A percentile compares a stretch with the other conserved stretches of the same genome.
Evolutionary conservation across 1,140 invertebrate genomes (phyloP).

Genomic region (Philotrypesis tridentata): DNA sequence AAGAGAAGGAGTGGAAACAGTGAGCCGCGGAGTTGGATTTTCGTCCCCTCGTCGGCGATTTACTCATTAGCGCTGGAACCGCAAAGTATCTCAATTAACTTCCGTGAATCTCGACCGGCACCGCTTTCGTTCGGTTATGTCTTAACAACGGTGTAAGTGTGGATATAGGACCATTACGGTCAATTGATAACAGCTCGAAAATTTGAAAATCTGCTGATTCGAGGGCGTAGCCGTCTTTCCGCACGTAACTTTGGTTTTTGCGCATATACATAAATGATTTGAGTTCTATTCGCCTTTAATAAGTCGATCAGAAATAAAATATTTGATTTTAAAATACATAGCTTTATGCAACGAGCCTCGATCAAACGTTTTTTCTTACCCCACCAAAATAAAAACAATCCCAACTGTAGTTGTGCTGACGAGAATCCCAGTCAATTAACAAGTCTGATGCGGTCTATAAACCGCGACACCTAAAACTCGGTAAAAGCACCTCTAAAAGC

Average conservation of each 20-base stretch:
- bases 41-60: slow-evolving; percentile 59
- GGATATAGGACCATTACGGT: no score
- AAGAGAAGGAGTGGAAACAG: background rate
- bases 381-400: background rate
- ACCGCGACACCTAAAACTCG: background rate
- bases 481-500: slow-evolving; percentile 15
- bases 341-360: no score
- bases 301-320: no score
- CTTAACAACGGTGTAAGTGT: no score
- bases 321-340: no score
- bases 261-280: no score
- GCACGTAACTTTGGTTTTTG: no score
- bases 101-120: background rate
- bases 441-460: slow-evolving; percentile 23
- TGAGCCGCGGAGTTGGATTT: slow-evolving; percentile 16
- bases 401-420: background rate
- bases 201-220: no score
- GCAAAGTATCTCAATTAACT: slow-evolving; percentile 69
- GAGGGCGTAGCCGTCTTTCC: no score
- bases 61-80: slow-evolving; percentile 67
- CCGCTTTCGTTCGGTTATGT: background rate
- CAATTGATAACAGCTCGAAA: no score
- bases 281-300: no score
- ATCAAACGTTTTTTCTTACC: background rate
- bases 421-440: slow-evolving; percentile 20